phyloP scores from a whole-genome alignment of 2,888 invertebrate species.

The Liodrosophila aerea region DNA sequence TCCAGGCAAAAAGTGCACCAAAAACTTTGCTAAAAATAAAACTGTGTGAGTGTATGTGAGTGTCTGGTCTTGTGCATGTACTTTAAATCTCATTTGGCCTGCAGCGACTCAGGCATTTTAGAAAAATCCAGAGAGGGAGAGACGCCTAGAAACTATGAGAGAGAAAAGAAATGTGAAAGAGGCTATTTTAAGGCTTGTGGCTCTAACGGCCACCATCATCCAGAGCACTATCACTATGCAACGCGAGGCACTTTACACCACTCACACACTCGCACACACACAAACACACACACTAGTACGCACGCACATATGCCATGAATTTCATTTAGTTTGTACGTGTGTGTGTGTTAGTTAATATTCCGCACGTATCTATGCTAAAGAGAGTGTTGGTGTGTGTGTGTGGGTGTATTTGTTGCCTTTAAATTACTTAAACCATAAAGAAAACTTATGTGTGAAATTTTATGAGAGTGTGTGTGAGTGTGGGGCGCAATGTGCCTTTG shows the following conservation, averaged over 20 bases:
- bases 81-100: conserved; percentile 76
- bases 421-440: conserved; percentile 74
- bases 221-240: conserved; percentile 69
- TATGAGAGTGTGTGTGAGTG: neutral
- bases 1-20: conserved; percentile 46
- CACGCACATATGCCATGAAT: conserved; percentile 78
- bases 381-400: conserved; percentile 24
- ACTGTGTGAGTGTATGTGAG: conserved; percentile 15
- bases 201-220: conserved; percentile 49
- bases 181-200: conserved; percentile 53
- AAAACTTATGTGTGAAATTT: conserved; percentile 41
- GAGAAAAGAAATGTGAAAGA: conserved; percentile 19
- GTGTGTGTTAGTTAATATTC: conserved; percentile 73
- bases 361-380: conserved; percentile 56
- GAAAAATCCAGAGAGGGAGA: conserved; percentile 26
- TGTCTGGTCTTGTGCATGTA: conserved; percentile 41
- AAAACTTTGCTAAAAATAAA: conserved; percentile 50
- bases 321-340: conserved; percentile 74
- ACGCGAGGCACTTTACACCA: conserved; percentile 66
- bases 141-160: conserved; percentile 1
- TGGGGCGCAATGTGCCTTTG: conserved; percentile 54
- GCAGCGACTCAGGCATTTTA: conserved; percentile 63
- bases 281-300: conserved; percentile 38
- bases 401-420: conserved; percentile 56
- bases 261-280: conserved; percentile 17